Percentiles rank a stretch among this genome's conserved stretches.
Conservation (phyloP, 2,797 vertebrate species). For the Hylomyscus alleni region DNA sequence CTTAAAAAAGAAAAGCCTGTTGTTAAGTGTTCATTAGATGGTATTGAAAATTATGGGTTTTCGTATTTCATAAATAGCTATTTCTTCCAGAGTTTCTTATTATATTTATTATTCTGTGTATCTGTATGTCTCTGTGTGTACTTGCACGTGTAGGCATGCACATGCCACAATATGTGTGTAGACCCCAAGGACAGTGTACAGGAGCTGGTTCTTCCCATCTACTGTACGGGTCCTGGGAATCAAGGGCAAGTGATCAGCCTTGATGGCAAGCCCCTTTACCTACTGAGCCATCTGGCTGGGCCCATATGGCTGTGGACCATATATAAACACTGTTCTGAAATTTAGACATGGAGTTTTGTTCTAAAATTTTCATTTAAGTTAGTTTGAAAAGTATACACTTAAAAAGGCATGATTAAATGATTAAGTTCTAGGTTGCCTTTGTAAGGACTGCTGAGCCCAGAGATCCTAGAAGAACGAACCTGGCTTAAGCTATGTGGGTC, state of each 20-base stretch:
- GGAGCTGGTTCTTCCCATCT: not conserved
- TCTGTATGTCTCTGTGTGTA: not conserved
- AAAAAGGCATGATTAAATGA: constrained; percentile 40
- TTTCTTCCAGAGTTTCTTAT: not conserved
- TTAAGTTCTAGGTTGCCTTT: constrained; percentile 27
- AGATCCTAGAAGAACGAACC: constrained; percentile 4
- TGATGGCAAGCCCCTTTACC: not conserved
- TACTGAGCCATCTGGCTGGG: constrained; percentile 12
- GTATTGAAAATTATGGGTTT: not conserved
- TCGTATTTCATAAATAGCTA: not conserved
- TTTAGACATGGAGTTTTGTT: constrained; percentile 54
- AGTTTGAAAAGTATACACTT: constrained; percentile 46
- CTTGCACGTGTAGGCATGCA: not conserved
- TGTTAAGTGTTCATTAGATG: constrained; percentile 34
- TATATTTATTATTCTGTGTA: not conserved
- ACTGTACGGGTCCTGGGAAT: not conserved
- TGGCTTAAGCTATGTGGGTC: not conserved
- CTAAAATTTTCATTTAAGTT: constrained; percentile 57
- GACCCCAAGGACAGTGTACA: not conserved
- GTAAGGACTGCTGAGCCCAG: constrained; percentile 2
- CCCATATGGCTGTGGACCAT: not conserved
- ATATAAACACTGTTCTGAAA: not conserved
- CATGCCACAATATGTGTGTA: not conserved
- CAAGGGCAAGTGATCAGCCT: not conserved
- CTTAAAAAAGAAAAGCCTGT: not conserved